Conservation (phyloP, 1,140 invertebrate genomes). For the Agrypnia vestita region DNA sequence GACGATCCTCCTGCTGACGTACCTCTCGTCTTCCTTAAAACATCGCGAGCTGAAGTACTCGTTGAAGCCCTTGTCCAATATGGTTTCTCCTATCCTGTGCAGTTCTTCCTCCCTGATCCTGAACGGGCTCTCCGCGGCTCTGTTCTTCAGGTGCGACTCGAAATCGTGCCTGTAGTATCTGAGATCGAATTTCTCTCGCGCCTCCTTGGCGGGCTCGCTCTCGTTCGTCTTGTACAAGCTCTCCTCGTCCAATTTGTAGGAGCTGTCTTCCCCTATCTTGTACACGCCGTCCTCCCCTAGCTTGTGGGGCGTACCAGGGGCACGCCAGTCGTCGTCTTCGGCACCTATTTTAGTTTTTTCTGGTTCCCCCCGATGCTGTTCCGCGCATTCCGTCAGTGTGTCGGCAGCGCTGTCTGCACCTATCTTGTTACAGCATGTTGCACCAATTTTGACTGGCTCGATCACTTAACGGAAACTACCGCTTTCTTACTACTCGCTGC, state of each 20-base stretch:
- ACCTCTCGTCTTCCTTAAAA: conserved; percentile 25
- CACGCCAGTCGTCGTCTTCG: conserved; percentile 36
- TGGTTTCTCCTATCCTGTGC: conserved; percentile 23
- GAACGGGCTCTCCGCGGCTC: conserved; percentile 6
- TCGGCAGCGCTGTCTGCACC: neutral
- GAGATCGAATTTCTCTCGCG: conserved; percentile 7
- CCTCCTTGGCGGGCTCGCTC: conserved; percentile 7
- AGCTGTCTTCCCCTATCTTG: conserved; percentile 34
- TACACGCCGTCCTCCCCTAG: conserved; percentile 9
- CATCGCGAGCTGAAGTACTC: conserved; percentile 27
- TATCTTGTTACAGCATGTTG: conserved; percentile 21
- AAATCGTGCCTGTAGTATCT: conserved; percentile 23
- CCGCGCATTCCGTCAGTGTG: conserved; percentile 16
- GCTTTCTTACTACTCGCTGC: too few relatives aligned
- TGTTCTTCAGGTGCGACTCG: conserved; percentile 16
- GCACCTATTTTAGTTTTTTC: conserved; percentile 40
- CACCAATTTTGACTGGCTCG: neutral
- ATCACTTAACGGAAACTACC: neutral
- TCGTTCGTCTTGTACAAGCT: conserved; percentile 39
- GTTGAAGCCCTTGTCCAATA: conserved; percentile 33
- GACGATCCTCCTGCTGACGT: conserved; percentile 7
- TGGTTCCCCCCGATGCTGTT: neutral
- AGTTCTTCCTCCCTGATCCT: conserved; percentile 23
- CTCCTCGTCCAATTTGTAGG: conserved; percentile 29
- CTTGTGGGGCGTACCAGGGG: conserved; percentile 37